Conservation (phyloP, 2,113 vertebrate genomes). For the Struthio camelus region DNA sequence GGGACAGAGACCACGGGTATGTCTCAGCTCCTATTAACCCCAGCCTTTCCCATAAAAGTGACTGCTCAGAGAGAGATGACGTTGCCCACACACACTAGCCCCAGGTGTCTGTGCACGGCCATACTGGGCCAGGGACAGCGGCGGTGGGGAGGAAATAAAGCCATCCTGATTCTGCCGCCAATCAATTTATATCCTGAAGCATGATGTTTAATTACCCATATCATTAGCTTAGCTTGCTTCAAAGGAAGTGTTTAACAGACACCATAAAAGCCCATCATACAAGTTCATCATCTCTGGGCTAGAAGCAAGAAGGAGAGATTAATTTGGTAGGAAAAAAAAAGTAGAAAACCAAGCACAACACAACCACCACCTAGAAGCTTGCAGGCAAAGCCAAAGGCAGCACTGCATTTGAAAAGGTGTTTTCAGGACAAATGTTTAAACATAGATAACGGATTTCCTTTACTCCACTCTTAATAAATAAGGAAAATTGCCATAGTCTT, state of each 20-base stretch:
- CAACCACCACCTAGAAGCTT: not conserved
- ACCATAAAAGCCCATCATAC: not conserved
- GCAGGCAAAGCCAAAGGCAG: not conserved
- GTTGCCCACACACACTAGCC: not conserved
- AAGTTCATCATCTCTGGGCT: constrained; percentile 16
- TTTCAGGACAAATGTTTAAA: not conserved
- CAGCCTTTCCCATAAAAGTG: not conserved
- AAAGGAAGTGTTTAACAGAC: not conserved
- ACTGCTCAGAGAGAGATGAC: not conserved
- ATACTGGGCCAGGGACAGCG: not conserved
- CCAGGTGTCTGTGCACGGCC: not conserved
- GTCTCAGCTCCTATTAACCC: not conserved
- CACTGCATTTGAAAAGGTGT: not conserved
- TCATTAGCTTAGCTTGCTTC: constrained; percentile 23
- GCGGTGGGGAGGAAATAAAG: not conserved
- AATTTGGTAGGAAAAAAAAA: not conserved
- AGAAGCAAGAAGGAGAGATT: not conserved
- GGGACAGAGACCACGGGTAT: not conserved
- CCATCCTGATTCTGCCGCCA: not conserved
- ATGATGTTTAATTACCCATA: constrained; percentile 28
- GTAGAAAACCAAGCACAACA: not conserved
- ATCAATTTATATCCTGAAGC: not conserved
- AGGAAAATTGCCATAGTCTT: not conserved
- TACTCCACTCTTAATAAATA: not conserved
- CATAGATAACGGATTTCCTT: not conserved